Conservation (phyloP, 1,140 invertebrate species). For the Spodoptera litura region DNA sequence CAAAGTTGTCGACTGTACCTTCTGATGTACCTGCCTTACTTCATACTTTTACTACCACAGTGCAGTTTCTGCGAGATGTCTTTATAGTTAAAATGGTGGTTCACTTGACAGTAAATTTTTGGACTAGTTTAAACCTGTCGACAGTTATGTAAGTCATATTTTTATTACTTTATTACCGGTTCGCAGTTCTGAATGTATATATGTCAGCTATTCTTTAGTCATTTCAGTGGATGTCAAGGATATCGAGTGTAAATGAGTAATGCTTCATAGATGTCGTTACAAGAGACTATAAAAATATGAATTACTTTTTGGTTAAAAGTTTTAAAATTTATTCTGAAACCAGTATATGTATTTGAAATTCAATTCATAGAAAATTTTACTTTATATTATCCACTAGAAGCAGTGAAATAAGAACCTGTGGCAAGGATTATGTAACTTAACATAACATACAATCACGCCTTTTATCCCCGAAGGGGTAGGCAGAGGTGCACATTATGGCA, state of each 20-base stretch:
- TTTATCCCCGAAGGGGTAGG: too few species aligned
- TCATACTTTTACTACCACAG: slow-evolving; percentile 19
- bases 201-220: background rate
- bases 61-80: slow-evolving; percentile 20
- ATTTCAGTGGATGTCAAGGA: background rate
- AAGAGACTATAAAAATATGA: too few species aligned
- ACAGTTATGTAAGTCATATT: slow-evolving; percentile 30
- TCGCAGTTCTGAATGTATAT: slow-evolving; percentile 8
- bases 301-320: too few species aligned
- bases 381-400: too few species aligned
- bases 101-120: slow-evolving; percentile 44
- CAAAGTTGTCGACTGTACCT: background rate
- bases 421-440: too few species aligned
- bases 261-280: background rate
- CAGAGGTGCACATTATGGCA: too few species aligned
- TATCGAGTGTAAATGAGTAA: background rate
- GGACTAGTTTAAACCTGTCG: slow-evolving; percentile 42
- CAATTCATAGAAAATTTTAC: too few species aligned
- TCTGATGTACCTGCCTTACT: background rate
- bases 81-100: slow-evolving; percentile 37
- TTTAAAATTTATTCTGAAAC: too few species aligned
- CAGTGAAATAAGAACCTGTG: too few species aligned
- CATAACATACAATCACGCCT: too few species aligned
- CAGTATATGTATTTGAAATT: too few species aligned
- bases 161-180: slow-evolving; percentile 44